Percentiles rank a stretch among this genome's conserved stretches.
These are phyloP conservation scores for Augochlorella aurata DNA, from an alignment of 2,888 invertebrate genomes.

Conservation along the genomic window DNA sequence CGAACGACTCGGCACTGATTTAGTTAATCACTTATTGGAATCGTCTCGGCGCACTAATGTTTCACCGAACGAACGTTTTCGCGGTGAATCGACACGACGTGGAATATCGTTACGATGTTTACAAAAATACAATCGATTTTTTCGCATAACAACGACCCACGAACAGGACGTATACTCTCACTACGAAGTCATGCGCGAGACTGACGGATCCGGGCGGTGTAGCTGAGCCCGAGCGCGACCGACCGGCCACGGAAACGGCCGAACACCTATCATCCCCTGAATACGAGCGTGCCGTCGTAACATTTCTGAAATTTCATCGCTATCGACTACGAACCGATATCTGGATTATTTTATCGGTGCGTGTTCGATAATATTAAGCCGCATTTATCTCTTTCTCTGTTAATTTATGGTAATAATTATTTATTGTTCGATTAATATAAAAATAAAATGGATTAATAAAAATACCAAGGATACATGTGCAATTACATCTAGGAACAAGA, in stretches of 20 bases:
- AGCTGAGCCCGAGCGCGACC: slow-evolving; percentile 63
- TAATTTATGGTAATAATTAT: not conserved
- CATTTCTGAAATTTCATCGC: slow-evolving; percentile 57
- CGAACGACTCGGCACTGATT: slow-evolving; percentile 37
- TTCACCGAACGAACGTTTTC: slow-evolving; percentile 8
- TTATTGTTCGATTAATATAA: not conserved
- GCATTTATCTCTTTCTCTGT: not conserved
- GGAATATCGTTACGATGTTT: not conserved
- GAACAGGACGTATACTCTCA: slow-evolving; percentile 47
- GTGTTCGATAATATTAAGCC: slow-evolving; percentile 4
- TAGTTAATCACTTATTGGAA: slow-evolving; percentile 39
- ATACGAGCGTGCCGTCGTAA: slow-evolving; percentile 26
- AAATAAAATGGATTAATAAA: too few relatives aligned
- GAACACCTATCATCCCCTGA: slow-evolving; percentile 61
- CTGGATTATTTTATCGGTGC: slow-evolving; percentile 25
- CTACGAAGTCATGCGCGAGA: slow-evolving; percentile 71
- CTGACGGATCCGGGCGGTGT: slow-evolving; percentile 74
- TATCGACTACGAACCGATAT: slow-evolving; percentile 53
- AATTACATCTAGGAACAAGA: too few relatives aligned
- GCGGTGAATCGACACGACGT: not conserved
- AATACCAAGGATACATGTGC: too few relatives aligned
- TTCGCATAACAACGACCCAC: slow-evolving; percentile 17
- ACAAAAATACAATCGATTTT: slow-evolving; percentile 53
- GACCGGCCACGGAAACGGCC: slow-evolving; percentile 53
- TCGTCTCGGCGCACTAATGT: slow-evolving; percentile 28